A percentile compares a stretch with the other conserved stretches of the same genome.
Evolutionary conservation across 2,797 vertebrate species (phyloP).

Genomic region (Neoniphon sammara): DNA sequence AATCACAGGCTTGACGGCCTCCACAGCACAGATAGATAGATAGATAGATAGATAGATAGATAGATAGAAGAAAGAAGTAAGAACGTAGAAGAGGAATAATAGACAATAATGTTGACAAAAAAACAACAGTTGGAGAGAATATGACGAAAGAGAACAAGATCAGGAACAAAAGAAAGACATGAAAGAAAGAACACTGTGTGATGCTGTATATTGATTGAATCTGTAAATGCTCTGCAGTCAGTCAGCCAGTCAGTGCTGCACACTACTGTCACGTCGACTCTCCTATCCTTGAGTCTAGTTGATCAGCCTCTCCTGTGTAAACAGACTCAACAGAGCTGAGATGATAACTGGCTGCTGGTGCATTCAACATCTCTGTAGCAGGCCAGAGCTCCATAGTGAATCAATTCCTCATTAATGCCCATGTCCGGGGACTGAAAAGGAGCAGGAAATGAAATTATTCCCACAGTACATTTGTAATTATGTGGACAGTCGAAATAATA

Average conservation of each 20-base stretch:
- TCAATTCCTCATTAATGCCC: constrained; percentile 1
- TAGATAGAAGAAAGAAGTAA: neutral
- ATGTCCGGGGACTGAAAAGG: neutral
- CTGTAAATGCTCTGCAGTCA: neutral
- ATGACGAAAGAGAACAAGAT: neutral
- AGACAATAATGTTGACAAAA: no score
- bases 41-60: neutral
- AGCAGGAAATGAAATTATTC: constrained; percentile 6
- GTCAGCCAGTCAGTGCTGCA: neutral
- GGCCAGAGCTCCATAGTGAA: neutral
- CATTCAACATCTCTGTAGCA: neutral
- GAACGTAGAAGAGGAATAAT: neutral
- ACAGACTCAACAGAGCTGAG: constrained; percentile 3
- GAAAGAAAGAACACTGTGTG: neutral
- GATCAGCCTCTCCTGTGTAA: neutral
- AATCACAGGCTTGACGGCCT: constrained; percentile 48
- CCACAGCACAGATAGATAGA: constrained; percentile 13
- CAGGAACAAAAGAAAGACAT: neutral
- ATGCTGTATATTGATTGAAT: neutral
- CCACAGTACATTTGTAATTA: constrained; percentile 4
- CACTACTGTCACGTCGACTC: neutral
- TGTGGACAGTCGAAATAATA: neutral
- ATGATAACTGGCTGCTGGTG: neutral
- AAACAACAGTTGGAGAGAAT: neutral
- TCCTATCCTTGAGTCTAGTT: neutral